Evolutionary conservation across 2,113 vertebrate species (phyloP).

Genomic region (Petrocephalus zakoni): DNA sequence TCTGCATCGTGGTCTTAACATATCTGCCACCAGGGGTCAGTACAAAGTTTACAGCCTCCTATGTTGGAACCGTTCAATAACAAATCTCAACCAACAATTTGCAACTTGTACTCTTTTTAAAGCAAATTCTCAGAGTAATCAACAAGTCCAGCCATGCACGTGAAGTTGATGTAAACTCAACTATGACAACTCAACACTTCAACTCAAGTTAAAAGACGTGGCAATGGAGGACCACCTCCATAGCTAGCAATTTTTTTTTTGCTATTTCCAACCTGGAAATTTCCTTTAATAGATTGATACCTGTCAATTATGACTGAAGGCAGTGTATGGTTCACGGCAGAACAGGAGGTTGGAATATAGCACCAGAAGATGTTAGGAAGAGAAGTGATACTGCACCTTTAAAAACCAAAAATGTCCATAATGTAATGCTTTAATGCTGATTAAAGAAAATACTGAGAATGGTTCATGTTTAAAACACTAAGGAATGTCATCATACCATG

Average conservation of each 20-base stretch:
- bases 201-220: not conserved
- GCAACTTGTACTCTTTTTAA: not conserved
- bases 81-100: not conserved
- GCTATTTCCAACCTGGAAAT: not conserved
- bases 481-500: not conserved
- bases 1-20: not conserved
- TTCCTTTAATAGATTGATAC: not conserved
- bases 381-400: slow-evolving; percentile 28
- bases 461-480: not conserved
- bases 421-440: not conserved
- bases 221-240: not conserved
- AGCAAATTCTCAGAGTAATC: not conserved
- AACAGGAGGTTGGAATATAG: slow-evolving; percentile 31
- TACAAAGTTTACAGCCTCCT: not conserved
- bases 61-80: not conserved
- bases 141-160: not conserved
- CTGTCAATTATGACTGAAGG: slow-evolving; percentile 40
- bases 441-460: not conserved
- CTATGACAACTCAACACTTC: not conserved
- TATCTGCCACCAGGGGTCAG: not conserved
- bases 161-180: not conserved
- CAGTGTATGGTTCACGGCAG: slow-evolving; percentile 50
- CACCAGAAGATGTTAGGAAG: slow-evolving; percentile 37
- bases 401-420: slow-evolving; percentile 28
- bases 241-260: not conserved